Evolutionary conservation across 2,113 vertebrate genomes (phyloP).

Genomic region (Clarias macrocephalus): DNA sequence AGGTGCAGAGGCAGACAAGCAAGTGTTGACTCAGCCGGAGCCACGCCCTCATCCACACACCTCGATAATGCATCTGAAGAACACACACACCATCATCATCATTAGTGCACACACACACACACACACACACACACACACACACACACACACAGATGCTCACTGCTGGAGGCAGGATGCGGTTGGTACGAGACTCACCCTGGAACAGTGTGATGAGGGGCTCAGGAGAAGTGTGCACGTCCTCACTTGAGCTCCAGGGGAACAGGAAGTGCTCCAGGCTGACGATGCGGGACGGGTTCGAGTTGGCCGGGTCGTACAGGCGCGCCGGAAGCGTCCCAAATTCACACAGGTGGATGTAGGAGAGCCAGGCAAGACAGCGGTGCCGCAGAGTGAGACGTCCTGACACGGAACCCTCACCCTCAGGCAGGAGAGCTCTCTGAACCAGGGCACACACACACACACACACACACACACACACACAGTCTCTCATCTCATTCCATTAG

Average conservation of each 20-base stretch:
- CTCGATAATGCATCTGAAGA: conserved; percentile 79
- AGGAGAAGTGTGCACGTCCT: conserved; percentile 79
- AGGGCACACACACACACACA: not conserved
- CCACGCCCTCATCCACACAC: conserved; percentile 78
- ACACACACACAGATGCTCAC: conserved; percentile 50
- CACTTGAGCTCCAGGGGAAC: conserved; percentile 81
- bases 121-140: conserved; percentile 57
- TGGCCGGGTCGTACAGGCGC: conserved; percentile 81
- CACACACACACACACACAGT: not conserved
- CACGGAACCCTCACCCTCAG: conserved; percentile 61
- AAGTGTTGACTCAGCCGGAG: conserved; percentile 70
- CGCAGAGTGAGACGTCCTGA: conserved; percentile 69
- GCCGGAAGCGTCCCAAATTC: conserved; percentile 85
- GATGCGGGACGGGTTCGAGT: conserved; percentile 81
- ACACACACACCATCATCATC: not conserved
- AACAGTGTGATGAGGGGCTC: conserved; percentile 82
- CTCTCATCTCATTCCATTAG: not conserved
- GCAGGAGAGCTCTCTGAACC: conserved; percentile 81
- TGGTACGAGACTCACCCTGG: conserved; percentile 72
- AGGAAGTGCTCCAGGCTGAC: conserved; percentile 82
- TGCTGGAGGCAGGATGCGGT: not conserved
- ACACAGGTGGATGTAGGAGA: conserved; percentile 87
- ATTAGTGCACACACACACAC: conserved; percentile 66
- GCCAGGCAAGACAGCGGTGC: conserved; percentile 88
- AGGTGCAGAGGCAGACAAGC: conserved; percentile 85